These are phyloP conservation scores for Charaxes varanes DNA, from an alignment of 1,140 invertebrate species.

Conservation along the genomic window DNA sequence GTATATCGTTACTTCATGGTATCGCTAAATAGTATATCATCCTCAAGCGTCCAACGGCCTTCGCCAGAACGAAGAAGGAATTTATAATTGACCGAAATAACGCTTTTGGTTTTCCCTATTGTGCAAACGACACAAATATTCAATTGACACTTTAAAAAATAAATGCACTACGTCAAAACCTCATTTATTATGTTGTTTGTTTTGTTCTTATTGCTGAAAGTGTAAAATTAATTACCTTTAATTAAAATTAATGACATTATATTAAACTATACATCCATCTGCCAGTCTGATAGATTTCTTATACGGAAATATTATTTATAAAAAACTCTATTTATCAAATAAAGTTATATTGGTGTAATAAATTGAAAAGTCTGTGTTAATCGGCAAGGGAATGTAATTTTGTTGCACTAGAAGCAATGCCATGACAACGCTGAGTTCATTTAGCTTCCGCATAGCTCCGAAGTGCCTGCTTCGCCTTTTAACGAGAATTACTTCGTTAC, in stretches of 20 bases:
- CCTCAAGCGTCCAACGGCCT: slow-evolving; percentile 10
- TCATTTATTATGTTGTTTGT: too few species aligned
- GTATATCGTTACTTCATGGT: background rate
- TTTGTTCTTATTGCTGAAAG: too few species aligned
- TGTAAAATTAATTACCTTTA: too few species aligned
- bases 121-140: slow-evolving; percentile 1
- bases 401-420: background rate
- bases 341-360: too few species aligned
- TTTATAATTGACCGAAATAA: slow-evolving; percentile 22
- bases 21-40: slow-evolving; percentile 5
- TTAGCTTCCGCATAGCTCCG: slow-evolving; percentile 7
- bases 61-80: slow-evolving; percentile 18
- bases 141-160: background rate
- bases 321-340: too few species aligned
- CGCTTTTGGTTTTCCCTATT: slow-evolving; percentile 16
- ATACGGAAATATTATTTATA: too few species aligned
- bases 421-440: background rate
- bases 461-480: background rate
- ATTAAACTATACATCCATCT: too few species aligned
- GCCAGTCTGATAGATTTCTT: too few species aligned
- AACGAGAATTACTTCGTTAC: slow-evolving; percentile 1
- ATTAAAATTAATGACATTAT: too few species aligned
- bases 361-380: too few species aligned
- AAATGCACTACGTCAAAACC: slow-evolving; percentile 2
- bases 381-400: background rate